Conservation (phyloP, 2,113 vertebrate species). For the Colinus virginianus region DNA sequence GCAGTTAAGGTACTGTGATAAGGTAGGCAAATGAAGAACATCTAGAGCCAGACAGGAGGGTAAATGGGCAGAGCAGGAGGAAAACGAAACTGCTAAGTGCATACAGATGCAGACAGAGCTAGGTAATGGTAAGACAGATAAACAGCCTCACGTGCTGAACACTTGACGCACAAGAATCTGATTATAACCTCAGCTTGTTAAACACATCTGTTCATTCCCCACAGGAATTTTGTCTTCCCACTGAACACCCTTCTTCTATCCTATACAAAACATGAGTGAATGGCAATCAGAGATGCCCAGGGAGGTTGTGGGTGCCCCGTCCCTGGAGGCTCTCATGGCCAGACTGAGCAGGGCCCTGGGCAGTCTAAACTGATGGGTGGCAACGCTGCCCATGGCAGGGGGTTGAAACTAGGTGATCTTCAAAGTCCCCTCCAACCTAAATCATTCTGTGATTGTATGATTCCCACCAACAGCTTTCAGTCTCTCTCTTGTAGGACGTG, state of each 20-base stretch:
- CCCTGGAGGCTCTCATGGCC: too few relatives aligned
- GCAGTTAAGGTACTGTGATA: background rate
- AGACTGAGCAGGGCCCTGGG: too few relatives aligned
- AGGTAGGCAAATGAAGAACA: background rate
- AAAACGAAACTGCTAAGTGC: background rate
- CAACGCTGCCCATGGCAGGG: too few relatives aligned
- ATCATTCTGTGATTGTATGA: too few relatives aligned
- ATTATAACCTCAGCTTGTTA: background rate
- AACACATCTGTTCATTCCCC: background rate
- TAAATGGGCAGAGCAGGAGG: background rate
- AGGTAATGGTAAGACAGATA: background rate
- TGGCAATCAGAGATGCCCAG: background rate
- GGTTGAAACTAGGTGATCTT: too few relatives aligned
- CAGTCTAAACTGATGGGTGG: too few relatives aligned
- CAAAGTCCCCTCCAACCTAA: too few relatives aligned
- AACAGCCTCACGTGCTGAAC: background rate
- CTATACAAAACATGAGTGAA: background rate
- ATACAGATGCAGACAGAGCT: background rate
- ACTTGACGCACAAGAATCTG: background rate
- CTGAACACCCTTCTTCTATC: accelerated
- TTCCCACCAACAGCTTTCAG: background rate
- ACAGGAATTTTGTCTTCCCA: background rate
- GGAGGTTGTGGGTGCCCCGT: too few relatives aligned
- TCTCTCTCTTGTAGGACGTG: background rate
- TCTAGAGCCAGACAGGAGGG: background rate